Base-by-base conservation (phyloP, 2,888 invertebrate species). In the Morpho achilles region DNA sequence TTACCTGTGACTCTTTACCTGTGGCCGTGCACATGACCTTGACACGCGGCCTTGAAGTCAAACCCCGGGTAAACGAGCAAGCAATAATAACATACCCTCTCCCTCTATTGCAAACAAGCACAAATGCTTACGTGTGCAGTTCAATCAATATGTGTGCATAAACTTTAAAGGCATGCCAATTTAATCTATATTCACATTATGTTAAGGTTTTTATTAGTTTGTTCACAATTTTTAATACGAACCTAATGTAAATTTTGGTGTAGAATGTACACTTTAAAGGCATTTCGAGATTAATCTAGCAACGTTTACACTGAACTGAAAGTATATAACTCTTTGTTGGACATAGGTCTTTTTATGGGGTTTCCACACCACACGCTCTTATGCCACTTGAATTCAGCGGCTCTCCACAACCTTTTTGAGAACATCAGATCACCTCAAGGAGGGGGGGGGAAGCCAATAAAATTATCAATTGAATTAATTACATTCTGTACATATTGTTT, bases 131-230 rank as follows among this genome's bases (percentile, higher is more conserved):
- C n/a, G 32, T 32, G n/a, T 9, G 46, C n/a, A 44, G 2, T 32
- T 23, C 1, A 44, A 52, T 52, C 51, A 43, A 52, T 52, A 52
- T 52, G 23, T 23, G 23, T 51, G 50, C 50, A 41, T 51, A 51
- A 51, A 50, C 7, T 43, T 8, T 42, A 22, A 5, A 51, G 8
- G 16, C 9, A 5, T 10, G 7, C 52, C n/a, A 44, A 44, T 16
- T 32, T 8, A 52, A n/a, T 32, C 52, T 52, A 5, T 52, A 44
- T 52, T 32, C 8, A 10, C 10, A 32, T 32, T 7, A 10, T 3
- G 3, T 32, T 44, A 10, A 52, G 44, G 10, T 44, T 44, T 32
- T 44, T 44, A n/a, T 52, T 42, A 43, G 16, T 41, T 51, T 22
- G 16, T 16, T 16, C 16, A 16, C 16, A 16, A 42, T 23, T 9